Evolutionary conservation across 2,113 vertebrate species (phyloP).

Genomic region (Spea multiplicata): DNA sequence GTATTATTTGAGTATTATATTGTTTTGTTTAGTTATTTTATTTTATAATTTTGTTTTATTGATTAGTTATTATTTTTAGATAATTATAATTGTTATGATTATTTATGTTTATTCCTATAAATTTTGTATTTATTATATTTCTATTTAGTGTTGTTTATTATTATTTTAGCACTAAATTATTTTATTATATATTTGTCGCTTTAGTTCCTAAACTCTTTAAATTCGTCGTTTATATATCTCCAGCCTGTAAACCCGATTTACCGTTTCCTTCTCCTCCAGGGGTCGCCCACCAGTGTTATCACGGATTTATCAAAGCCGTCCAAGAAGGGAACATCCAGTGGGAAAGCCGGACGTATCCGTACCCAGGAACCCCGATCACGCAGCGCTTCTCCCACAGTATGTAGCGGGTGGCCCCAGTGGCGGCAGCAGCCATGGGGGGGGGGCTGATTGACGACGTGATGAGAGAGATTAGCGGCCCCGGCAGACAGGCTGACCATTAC

Average conservation of each 20-base stretch:
- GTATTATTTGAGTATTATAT: too few relatives aligned
- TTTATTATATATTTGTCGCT: too few relatives aligned
- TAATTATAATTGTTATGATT: too few relatives aligned
- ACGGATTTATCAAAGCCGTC: constrained; percentile 93
- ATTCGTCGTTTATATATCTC: not conserved
- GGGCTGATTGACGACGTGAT: not conserved
- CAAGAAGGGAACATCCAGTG: constrained; percentile 97
- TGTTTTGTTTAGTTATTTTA: too few relatives aligned
- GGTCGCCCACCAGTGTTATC: constrained; percentile 96
- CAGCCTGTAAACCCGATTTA: not conserved
- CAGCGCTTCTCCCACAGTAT: constrained; percentile 98
- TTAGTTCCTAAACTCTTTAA: too few relatives aligned
- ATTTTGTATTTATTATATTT: too few relatives aligned
- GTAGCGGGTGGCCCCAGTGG: constrained; percentile 52
- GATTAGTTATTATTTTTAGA: too few relatives aligned
- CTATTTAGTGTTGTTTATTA: too few relatives aligned
- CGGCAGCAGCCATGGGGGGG: not conserved
- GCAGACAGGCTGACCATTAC: not conserved
- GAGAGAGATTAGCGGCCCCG: not conserved
- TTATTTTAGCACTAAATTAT: too few relatives aligned
- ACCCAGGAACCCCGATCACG: constrained; percentile 95
- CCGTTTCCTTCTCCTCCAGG: constrained; percentile 63
- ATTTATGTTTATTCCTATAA: too few relatives aligned
- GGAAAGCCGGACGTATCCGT: constrained; percentile 97
- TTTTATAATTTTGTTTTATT: too few relatives aligned